phyloP scores from a whole-genome alignment of 2,113 vertebrate species.

The Atlantisia rogersi region DNA sequence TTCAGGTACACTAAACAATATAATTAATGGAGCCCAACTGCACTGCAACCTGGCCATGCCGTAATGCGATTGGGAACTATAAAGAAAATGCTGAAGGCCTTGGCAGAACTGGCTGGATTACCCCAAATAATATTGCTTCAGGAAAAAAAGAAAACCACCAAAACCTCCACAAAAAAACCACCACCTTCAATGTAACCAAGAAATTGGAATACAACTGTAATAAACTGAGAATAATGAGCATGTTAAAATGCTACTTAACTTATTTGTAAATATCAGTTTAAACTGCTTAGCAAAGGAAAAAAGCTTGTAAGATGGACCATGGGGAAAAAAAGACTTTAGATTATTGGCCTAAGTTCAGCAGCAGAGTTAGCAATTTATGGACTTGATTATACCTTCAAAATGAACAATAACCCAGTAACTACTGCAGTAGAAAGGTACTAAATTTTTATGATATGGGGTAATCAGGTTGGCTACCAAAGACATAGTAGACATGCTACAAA shows the following conservation, averaged over 20 bases:
- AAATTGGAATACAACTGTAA: neutral
- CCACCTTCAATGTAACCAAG: neutral
- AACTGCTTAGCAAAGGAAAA: conserved; percentile 41
- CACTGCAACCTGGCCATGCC: neutral
- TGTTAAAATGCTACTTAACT: neutral
- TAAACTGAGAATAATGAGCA: conserved; percentile 20
- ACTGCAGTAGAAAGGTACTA: conserved; percentile 64
- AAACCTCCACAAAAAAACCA: neutral
- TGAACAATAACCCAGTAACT: conserved; percentile 71
- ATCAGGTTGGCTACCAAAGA: conserved; percentile 57
- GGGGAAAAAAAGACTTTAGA: neutral
- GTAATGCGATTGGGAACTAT: neutral
- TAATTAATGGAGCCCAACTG: conserved; percentile 26
- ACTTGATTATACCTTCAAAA: conserved; percentile 75
- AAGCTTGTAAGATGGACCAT: neutral
- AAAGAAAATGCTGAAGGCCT: conserved; percentile 4
- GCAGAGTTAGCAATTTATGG: conserved; percentile 71
- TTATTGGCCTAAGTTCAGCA: conserved; percentile 60
- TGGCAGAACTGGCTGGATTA: neutral
- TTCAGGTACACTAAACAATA: conserved; percentile 28
- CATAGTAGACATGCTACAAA: conserved; percentile 50
- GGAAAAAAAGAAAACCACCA: neutral
- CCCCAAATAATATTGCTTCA: neutral
- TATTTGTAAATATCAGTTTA: conserved; percentile 38
- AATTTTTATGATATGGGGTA: conserved; percentile 71